Percentiles rank a stretch among this genome's conserved stretches.
Conservation (phyloP, 2,797 vertebrate species). For the Astyanax mexicanus region DNA sequence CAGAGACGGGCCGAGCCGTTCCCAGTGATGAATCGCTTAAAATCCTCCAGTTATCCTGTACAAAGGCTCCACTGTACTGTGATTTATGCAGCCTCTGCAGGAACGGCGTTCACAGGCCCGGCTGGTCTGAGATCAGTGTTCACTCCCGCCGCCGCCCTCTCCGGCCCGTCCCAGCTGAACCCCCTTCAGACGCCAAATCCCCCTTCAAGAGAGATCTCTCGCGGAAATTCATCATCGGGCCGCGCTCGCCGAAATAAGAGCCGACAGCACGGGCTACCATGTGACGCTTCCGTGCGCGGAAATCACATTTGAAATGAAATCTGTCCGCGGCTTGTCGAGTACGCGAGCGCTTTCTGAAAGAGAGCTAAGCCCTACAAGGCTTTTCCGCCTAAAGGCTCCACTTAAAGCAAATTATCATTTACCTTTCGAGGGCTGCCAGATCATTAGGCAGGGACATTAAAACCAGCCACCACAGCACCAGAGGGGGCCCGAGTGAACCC, state of each 20-base stretch:
- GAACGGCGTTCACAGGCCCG: constrained; percentile 71
- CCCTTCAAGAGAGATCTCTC: constrained; percentile 66
- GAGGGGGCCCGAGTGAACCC: constrained; percentile 78
- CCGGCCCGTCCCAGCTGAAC: constrained; percentile 64
- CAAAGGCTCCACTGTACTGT: constrained; percentile 65
- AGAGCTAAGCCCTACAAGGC: constrained; percentile 74
- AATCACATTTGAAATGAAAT: constrained; percentile 73
- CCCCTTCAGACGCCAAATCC: constrained; percentile 66
- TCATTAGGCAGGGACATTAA: constrained; percentile 87
- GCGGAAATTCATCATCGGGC: constrained; percentile 59
- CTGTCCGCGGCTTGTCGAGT: constrained; percentile 71
- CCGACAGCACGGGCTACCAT: constrained; percentile 55
- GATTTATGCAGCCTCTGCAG: constrained; percentile 68
- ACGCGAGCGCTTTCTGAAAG: constrained; percentile 65
- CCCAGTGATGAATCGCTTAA: constrained; percentile 76
- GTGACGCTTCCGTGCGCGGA: constrained; percentile 64
- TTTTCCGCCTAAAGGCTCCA: constrained; percentile 83
- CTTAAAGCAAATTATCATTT: constrained; percentile 87
- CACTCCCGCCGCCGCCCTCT: constrained; percentile 64
- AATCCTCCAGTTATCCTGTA: constrained; percentile 73
- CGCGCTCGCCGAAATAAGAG: constrained; percentile 61
- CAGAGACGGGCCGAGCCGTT: constrained; percentile 76
- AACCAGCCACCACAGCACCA: constrained; percentile 81
- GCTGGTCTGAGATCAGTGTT: constrained; percentile 50
- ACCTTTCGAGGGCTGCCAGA: constrained; percentile 84